Percentiles rank a stretch among this genome's conserved stretches.
Conservation (phyloP, 2,113 vertebrate genomes). For the Melanostigma gelatinosum region DNA sequence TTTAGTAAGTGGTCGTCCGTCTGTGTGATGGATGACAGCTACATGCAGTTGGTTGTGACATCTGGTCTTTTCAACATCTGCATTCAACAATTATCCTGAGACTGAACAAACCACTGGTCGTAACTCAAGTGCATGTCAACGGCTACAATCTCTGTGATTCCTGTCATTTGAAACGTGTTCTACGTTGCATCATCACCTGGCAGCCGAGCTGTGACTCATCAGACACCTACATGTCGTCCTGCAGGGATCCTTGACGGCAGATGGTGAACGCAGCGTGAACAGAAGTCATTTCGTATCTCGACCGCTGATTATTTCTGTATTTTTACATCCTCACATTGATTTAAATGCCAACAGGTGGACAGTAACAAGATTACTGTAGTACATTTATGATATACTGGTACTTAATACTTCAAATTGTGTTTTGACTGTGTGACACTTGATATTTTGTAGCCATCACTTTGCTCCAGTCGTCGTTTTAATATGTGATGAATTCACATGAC, state of each 20-base stretch:
- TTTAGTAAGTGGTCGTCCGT: background rate
- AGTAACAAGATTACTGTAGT: background rate
- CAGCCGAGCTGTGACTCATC: slow-evolving; percentile 43
- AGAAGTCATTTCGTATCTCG: slow-evolving; percentile 15
- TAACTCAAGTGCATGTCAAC: background rate
- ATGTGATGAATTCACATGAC: background rate
- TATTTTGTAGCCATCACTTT: background rate
- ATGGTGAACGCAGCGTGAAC: slow-evolving; percentile 25
- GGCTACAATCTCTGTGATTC: background rate
- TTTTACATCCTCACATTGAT: background rate
- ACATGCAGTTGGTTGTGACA: background rate
- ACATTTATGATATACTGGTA: background rate
- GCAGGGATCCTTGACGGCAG: slow-evolving; percentile 40
- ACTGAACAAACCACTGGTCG: background rate
- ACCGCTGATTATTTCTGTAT: slow-evolving; percentile 14
- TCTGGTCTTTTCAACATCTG: background rate
- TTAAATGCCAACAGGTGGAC: background rate
- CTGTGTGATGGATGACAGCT: background rate
- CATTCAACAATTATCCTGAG: background rate
- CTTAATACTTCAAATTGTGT: background rate
- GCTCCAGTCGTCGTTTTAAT: background rate
- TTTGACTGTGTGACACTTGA: background rate
- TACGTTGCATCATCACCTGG: background rate
- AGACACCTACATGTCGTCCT: slow-evolving; percentile 21
- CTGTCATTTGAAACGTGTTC: background rate